Evolutionary conservation across 2,113 vertebrate genomes (phyloP).

Genomic region (Muscicapa adusta): DNA sequence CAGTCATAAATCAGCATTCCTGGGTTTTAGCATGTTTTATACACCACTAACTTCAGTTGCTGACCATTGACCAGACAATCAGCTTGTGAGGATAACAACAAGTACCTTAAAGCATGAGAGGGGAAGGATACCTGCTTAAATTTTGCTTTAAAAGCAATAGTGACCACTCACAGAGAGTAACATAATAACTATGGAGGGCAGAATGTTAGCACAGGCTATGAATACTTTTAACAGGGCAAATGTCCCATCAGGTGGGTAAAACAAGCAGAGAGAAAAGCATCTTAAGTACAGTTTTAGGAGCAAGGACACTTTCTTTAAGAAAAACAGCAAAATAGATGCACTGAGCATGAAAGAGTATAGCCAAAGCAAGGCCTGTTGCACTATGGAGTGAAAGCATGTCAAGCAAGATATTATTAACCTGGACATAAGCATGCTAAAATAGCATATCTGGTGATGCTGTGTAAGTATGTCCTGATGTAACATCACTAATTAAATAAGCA

Average conservation of each 20-base stretch:
- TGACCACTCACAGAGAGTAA: background rate
- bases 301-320: rapidly evolving
- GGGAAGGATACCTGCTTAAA: background rate
- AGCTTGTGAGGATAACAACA: background rate
- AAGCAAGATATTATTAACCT: background rate
- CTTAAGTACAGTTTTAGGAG: background rate
- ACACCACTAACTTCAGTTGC: background rate
- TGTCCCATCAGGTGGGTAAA: background rate
- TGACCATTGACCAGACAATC: background rate
- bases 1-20: background rate
- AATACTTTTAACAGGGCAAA: background rate
- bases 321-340: background rate
- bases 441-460: background rate
- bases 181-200: rapidly evolving
- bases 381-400: background rate
- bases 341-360: background rate
- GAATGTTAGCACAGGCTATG: background rate
- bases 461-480: background rate
- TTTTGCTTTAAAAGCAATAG: background rate
- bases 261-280: background rate
- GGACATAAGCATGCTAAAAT: background rate
- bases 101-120: background rate
- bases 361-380: background rate
- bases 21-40: background rate
- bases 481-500: background rate